phyloP scores from a whole-genome alignment of 2,113 vertebrate species.

The Channa argus region DNA sequence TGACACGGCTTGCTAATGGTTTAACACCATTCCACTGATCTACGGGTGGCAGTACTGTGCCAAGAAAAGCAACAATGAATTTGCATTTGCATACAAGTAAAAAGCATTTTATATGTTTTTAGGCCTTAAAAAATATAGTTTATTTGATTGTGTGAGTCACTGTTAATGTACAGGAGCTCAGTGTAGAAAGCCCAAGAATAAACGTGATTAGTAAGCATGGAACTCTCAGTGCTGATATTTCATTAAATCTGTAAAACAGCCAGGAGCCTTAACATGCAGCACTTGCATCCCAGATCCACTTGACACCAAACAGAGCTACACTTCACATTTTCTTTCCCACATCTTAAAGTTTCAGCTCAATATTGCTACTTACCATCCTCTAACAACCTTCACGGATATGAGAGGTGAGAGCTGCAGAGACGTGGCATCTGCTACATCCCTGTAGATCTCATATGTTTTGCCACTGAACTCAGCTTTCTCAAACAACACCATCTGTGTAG shows the following conservation, averaged over 20 bases:
- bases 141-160: too few relatives aligned
- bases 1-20: not conserved
- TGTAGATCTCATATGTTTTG: conserved; percentile 85
- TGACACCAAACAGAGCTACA: conserved; percentile 15
- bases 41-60: not conserved
- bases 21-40: not conserved
- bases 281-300: conserved; percentile 1
- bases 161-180: too few relatives aligned
- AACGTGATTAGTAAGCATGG: not conserved
- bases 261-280: not conserved
- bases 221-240: not conserved
- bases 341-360: not conserved
- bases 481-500: conserved; percentile 87
- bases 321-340: not conserved
- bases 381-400: conserved; percentile 88
- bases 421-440: conserved; percentile 87
- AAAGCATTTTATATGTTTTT: too few relatives aligned
- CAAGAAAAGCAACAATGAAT: not conserved
- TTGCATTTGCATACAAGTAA: too few relatives aligned
- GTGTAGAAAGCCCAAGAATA: too few relatives aligned
- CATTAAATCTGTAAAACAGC: not conserved
- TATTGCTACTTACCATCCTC: conserved; percentile 90
- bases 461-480: conserved; percentile 82
- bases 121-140: too few relatives aligned
- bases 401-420: conserved; percentile 86